Base-by-base conservation (phyloP, 2,113 vertebrate genomes). In the Hystrix cristata region DNA sequence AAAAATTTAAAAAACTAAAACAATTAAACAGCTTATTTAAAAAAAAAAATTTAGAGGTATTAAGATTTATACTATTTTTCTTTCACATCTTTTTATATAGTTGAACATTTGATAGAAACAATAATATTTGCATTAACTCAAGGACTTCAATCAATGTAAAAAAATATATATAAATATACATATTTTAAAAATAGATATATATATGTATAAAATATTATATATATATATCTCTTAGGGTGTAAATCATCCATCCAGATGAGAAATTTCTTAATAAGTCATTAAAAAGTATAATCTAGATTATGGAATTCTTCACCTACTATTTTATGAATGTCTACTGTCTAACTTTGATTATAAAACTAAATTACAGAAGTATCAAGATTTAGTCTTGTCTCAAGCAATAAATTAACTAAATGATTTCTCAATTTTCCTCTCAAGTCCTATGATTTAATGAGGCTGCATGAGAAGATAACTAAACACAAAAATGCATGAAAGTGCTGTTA, bases 361-460 rank as follows among this genome's bases (percentile, higher is more conserved):
- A 97, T 96, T 89, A 93, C 7, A 0, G 25, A 91, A 76, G 18
- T 83, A 74, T 69, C 18, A 65, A 95, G 82, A 97, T 81, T 91
- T 94, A 92, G 53, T 82, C 62, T 46, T 55, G 83, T 78, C 85
- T 91, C 19, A 79, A 95, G 83, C 81, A 95, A 95, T 85, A 97
- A 94, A 96, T 97, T 97, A 97, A 95, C 81, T 95, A 87, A 97
- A 95, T 83, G 78, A 95, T 93, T 91, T 95, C 95, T 94, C 79
- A 95, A 96, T 92, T 88, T 95, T 74, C 76, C 78, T 92, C 79
- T 92, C 62, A 91, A 93, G 46, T 79, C 19, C 21, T 82, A 76
- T 62, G 78, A 91, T 69, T 96, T 95, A 96, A 96, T 94, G 87
- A 72, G 57, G 21, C 64, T 96, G 51, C 82, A 5, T 16, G 53